phyloP scores from a whole-genome alignment of 2,888 invertebrate species.

The Octonoba sinensis region DNA sequence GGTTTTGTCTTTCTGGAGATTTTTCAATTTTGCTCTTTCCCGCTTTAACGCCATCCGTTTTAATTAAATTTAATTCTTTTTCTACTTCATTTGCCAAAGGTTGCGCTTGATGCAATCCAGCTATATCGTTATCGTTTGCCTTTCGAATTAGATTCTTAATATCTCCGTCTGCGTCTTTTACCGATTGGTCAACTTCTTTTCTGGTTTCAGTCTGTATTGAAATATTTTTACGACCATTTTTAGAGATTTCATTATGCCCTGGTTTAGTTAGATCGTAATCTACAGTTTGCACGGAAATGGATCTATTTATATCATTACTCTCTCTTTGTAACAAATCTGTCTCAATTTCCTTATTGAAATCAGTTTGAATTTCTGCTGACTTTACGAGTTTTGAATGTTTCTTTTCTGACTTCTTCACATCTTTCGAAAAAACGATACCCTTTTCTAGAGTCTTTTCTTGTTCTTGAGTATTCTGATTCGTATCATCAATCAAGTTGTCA shows the following conservation, averaged over 20 bases:
- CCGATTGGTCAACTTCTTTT: not conserved
- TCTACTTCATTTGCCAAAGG: not conserved
- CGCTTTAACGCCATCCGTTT: not conserved
- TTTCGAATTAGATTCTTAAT: constrained; percentile 4
- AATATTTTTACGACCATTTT: not conserved
- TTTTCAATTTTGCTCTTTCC: not conserved
- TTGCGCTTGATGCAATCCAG: not conserved
- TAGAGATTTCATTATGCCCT: not conserved
- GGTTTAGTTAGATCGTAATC: not conserved
- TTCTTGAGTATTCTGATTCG: not conserved
- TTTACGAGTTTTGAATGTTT: not conserved
- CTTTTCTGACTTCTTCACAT: not conserved
- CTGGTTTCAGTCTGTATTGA: constrained; percentile 42
- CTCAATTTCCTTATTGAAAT: not conserved
- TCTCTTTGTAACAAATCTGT: not conserved
- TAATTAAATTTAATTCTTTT: not conserved
- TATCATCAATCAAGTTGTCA: not conserved
- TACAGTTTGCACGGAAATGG: constrained; percentile 46
- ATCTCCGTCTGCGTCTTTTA: not conserved
- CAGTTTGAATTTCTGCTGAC: constrained; percentile 4
- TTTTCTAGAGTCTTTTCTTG: not conserved
- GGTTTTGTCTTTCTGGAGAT: constrained; percentile 51
- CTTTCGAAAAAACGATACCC: not conserved
- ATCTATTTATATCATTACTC: constrained; percentile 17
- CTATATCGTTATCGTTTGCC: constrained; percentile 13